Evolutionary conservation across 1,140 invertebrate species (phyloP).

Genomic region (Aricia agestis): DNA sequence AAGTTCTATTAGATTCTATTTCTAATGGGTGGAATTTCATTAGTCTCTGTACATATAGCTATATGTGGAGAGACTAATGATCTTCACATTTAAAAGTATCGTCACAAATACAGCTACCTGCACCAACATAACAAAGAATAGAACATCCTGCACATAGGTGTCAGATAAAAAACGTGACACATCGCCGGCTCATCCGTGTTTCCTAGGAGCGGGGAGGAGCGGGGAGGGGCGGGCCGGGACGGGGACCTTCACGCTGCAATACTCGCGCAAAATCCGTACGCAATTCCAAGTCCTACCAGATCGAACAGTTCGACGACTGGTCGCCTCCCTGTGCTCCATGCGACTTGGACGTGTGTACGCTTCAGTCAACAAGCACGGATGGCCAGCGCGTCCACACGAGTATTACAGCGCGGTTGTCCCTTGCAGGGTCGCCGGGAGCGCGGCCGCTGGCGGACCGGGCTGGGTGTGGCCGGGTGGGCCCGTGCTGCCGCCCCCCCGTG

Average conservation of each 20-base stretch:
- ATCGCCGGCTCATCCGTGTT: slow-evolving; percentile 1
- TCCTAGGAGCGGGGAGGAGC: background rate
- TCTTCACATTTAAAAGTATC: no score
- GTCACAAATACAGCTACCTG: no score
- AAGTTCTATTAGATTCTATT: no score
- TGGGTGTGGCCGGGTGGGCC: background rate
- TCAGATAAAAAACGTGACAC: no score
- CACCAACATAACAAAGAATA: no score
- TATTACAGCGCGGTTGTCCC: slow-evolving; percentile 64
- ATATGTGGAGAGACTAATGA: no score
- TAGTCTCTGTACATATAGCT: no score
- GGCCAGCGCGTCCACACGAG: slow-evolving; percentile 30
- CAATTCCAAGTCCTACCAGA: background rate
- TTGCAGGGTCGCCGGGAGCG: slow-evolving; percentile 45
- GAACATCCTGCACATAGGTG: background rate
- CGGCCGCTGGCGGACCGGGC: slow-evolving; percentile 16
- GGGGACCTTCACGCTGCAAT: slow-evolving; percentile 41
- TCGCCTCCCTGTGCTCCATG: no score
- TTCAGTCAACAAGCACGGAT: background rate
- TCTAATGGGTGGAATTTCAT: no score
- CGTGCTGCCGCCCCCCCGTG: background rate
- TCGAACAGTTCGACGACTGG: background rate
- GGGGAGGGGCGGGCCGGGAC: background rate
- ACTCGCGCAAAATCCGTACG: slow-evolving; percentile 33
- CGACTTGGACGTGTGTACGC: no score